These are phyloP conservation scores for Capreolus pygargus DNA, from an alignment of 2,113 vertebrate species.

Conservation along the genomic window DNA sequence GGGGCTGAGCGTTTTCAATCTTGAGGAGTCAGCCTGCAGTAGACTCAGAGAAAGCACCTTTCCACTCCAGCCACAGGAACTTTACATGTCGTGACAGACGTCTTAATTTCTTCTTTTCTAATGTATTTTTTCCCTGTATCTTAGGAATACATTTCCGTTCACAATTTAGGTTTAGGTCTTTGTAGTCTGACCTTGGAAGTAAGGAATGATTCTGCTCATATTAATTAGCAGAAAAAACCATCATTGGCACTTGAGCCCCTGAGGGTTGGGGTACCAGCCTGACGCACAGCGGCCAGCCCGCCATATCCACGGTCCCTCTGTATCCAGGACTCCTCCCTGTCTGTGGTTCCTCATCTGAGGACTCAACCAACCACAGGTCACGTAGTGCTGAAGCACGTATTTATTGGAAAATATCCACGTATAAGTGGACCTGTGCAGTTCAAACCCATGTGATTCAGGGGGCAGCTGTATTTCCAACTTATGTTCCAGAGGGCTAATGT, in stretches of 20 bases:
- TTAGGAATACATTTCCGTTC: background rate
- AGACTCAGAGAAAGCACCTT: background rate
- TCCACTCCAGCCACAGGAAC: background rate
- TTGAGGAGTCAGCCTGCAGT: background rate
- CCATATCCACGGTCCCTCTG: background rate
- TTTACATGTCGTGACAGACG: background rate
- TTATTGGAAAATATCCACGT: accelerated
- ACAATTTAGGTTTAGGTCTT: background rate
- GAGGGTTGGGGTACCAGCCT: background rate
- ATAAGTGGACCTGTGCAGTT: background rate
- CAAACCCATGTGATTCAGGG: background rate
- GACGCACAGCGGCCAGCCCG: accelerated
- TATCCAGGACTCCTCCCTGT: background rate
- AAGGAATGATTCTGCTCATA: background rate
- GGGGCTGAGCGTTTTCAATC: background rate
- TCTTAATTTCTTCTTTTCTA: background rate
- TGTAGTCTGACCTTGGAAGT: background rate
- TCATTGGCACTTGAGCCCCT: background rate
- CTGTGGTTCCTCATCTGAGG: background rate
- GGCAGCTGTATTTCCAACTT: background rate
- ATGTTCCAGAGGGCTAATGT: background rate
- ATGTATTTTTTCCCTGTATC: background rate
- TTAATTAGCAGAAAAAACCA: background rate
- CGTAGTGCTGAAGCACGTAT: no score
- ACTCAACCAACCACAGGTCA: background rate